Conservation (phyloP, 2,888 invertebrate genomes). For the Chrysolina americana region DNA sequence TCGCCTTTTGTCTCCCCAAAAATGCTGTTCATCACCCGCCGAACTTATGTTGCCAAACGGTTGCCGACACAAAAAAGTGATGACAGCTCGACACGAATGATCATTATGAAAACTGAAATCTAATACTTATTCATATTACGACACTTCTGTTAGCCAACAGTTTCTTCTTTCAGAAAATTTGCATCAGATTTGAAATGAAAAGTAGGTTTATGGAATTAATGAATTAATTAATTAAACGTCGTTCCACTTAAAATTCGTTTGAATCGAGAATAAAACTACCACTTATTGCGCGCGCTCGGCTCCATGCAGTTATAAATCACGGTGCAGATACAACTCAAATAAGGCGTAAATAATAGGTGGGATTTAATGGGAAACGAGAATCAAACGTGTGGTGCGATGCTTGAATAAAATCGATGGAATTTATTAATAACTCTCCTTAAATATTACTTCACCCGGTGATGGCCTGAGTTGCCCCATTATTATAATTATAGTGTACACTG, state of each 20-base stretch:
- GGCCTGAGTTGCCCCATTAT: constrained; percentile 32
- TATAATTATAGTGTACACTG: constrained; percentile 30
- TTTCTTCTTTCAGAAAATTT: constrained; percentile 53
- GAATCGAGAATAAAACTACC: constrained; percentile 13
- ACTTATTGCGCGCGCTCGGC: neutral
- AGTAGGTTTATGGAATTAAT: constrained; percentile 57
- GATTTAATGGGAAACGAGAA: constrained; percentile 29
- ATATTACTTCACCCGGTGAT: constrained; percentile 41
- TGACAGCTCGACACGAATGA: constrained; percentile 14
- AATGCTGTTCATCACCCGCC: neutral
- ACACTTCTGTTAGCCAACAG: constrained; percentile 48
- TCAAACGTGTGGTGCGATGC: constrained; percentile 31
- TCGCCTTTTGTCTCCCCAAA: neutral
- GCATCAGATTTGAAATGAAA: constrained; percentile 55
- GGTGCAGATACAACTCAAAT: constrained; percentile 33
- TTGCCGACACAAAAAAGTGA: neutral
- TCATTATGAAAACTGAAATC: constrained; percentile 41
- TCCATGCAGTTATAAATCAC: constrained; percentile 12
- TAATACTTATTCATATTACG: constrained; percentile 49
- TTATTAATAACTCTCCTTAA: constrained; percentile 46
- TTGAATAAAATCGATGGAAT: constrained; percentile 45
- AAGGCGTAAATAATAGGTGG: constrained; percentile 36
- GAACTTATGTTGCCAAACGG: neutral
- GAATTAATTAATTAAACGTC: constrained; percentile 49
- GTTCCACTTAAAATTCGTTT: neutral